Conservation (phyloP, 53 echinoderm and acorn worm genomes). For the Pentamera pediparva region DNA sequence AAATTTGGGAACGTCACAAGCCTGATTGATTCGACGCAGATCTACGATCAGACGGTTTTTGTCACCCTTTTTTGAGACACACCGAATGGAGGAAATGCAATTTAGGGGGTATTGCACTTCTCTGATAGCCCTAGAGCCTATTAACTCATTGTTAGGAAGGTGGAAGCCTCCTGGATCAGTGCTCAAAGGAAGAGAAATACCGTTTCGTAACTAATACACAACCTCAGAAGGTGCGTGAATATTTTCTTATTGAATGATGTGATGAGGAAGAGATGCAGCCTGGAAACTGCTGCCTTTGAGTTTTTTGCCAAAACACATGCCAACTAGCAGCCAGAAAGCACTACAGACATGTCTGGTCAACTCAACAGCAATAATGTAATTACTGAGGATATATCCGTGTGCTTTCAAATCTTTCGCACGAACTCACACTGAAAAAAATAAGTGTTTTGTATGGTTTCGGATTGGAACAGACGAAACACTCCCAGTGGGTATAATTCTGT, state of each 20-base stretch:
- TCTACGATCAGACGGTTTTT: neutral
- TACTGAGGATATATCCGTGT: too few species aligned
- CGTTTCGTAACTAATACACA: neutral
- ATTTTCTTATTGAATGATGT: neutral
- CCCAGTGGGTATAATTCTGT: too few species aligned
- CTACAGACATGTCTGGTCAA: too few species aligned
- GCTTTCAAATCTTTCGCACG: too few species aligned
- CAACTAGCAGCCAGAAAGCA: too few species aligned
- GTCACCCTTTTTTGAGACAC: neutral
- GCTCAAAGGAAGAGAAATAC: neutral
- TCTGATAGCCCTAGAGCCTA: neutral
- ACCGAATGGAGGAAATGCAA: neutral
- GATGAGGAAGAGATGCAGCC: neutral
- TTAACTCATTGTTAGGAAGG: neutral
- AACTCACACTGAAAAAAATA: too few species aligned
- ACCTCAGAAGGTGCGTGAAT: neutral
- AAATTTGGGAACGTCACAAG: neutral
- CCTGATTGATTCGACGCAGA: neutral
- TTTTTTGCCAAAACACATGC: neutral
- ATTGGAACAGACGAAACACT: too few species aligned
- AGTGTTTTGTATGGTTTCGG: too few species aligned
- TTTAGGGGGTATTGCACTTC: neutral
- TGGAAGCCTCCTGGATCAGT: neutral
- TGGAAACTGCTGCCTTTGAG: neutral
- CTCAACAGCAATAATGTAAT: too few species aligned